Base-by-base conservation (phyloP, 2,888 invertebrate species). In the Nemotelus nigrinus region DNA sequence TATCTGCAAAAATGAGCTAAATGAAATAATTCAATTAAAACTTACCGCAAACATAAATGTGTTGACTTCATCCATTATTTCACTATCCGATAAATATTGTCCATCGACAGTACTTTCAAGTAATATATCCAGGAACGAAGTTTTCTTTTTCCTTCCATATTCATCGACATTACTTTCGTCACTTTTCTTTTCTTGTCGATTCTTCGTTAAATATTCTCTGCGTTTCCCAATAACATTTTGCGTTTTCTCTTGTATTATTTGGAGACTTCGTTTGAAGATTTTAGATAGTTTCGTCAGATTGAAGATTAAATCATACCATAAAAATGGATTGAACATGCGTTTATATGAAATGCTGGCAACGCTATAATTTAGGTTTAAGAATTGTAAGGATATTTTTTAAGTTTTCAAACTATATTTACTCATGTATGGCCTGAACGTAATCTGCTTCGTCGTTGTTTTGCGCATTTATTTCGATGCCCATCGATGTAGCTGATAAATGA, bases 391-490 rank as follows among this genome's bases (percentile, higher is more conserved):
- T 50, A n/a, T 68, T 6, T n/a, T 58, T 60, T 8, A 48, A 58
- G 6, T 10, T 7, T 5, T 7, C 25, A n/a, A 58, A 65, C 71
- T 72, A 25, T 39, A 88, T 90, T 89, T 86, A 92, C 92, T 87
- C 88, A 84, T 90, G 90, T 63, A 93, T 90, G 41, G 91, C 90
- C 82, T 89, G 87, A 0, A 93, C 92, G 83, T 93, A 94, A 81
- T 90, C 89, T 0, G 91, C 91, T 77, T 91, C 88, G n/a, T 87
- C 86, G 82, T 91, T 86, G 43, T 86, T 85, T 84, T 94, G 93
- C 0, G 93, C 92, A 82, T 92, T 88, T 0, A 94, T 87, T 65
- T 89, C 88, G 47, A 90, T 89, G 1, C 94, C 95, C 94, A 95
- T 95, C 25, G 94, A 92, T 3, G 93, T 92, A 86, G 94, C 80